Base-by-base conservation (phyloP, 2,888 invertebrate genomes). In the Caenorhabditis zanzibari region DNA sequence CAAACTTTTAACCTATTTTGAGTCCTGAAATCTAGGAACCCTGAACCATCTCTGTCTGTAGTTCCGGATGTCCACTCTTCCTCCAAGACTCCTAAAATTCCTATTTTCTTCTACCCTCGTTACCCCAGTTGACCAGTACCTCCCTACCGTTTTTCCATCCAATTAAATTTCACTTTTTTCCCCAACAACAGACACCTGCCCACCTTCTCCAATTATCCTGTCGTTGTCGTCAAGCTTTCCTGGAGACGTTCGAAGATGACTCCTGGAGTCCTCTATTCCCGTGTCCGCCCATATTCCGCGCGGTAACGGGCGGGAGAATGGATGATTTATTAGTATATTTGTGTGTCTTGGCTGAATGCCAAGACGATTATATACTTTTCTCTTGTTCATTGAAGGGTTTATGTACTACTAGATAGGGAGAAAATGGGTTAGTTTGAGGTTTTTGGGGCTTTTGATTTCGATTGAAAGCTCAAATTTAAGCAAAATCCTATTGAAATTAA, bases 321-420 rank as follows among this genome's bases (percentile, higher is more conserved):
- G 19, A 75, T 75, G 75, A 75, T 75, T 75, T 75, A 75, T 75
- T 66, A 66, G 49, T 64, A 54, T 54, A 26, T 22, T 4, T 10
- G 22, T 19, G n/a, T 64, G 54, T 22, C 22, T 22, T 32, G 63
- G 63, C 63, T 63, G 58, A 56, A 32, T 49, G 52, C 64, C 56
- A 56, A 63, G 52, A 44, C 54, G 56, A 74, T 64, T 64, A 74
- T 52, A 56, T 44, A 24, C 38, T 35, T 52, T 38, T 61, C 38
- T 49, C 26, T 35, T 49, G 5, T 19, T 28, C n/a, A n/a, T 3
- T 19, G n/a, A 6, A 10, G 26, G 32, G n/a, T 47, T 28, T 49
- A 35, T 66, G 52, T 66, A 63, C 41, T 61, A 52, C 52, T 52
- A 59, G 44, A 32, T 32, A 38, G 2, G 6, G 10, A 12, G 38